phyloP scores from a whole-genome alignment of 1,140 invertebrate species.

The Amyelois transitella region DNA sequence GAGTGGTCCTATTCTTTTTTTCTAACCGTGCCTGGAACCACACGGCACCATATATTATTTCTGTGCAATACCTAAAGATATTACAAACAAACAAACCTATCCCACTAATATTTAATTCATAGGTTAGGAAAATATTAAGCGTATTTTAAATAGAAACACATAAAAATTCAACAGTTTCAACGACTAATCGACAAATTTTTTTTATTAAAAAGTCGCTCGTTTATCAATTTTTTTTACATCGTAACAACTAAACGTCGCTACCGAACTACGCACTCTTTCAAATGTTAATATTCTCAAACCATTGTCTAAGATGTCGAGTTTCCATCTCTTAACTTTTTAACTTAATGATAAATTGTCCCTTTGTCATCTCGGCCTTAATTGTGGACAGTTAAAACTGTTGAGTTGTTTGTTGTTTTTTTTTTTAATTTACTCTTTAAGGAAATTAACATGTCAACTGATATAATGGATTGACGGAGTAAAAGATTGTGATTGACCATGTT shows the following conservation, averaged over 20 bases:
- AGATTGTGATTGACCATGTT: background rate
- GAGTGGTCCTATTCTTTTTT: no score
- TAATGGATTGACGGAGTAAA: background rate
- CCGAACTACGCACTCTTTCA: conserved; percentile 50
- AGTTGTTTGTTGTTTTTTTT: background rate
- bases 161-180: conserved; percentile 12
- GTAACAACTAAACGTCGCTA: conserved; percentile 28
- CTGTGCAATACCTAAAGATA: no score
- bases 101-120: no score
- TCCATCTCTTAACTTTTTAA: background rate
- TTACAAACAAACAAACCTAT: no score
- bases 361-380: background rate
- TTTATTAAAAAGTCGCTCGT: background rate
- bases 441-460: background rate
- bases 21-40: no score
- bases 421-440: background rate
- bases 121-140: no score
- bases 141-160: no score
- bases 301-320: background rate
- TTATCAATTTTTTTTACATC: conserved; percentile 1
- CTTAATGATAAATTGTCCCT: background rate
- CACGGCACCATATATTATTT: no score
- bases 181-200: background rate
- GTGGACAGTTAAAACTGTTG: background rate
- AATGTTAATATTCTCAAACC: conserved; percentile 40